Base-by-base conservation (phyloP, 2,888 invertebrate species). In the Tetramorium bicarinatum region DNA sequence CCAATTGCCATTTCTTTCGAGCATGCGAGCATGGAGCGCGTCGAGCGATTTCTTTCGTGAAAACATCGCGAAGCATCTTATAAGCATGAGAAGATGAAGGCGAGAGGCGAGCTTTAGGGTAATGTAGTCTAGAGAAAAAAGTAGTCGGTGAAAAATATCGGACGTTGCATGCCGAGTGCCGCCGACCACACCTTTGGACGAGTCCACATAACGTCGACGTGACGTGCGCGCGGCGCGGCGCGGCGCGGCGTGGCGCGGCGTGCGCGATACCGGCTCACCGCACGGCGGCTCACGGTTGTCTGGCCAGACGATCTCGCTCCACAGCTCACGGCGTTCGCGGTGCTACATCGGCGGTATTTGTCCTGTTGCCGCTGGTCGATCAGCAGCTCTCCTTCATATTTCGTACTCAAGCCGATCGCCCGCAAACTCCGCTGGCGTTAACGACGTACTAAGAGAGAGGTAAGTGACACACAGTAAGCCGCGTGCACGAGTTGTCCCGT, bases 311-410 rank as follows among this genome's bases (percentile, higher is more conserved):
- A 92, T 93, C 92, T 91, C 89, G 91, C 91, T 34, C 29, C 4
- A 34, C 29, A 4, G 29, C 4, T 94, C 92, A 91, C 92, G 92
- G 92, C 91, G 89, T 91, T 93, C 92, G 93, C 92, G 91, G 92
- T 93, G 87, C 86, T 88, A 18, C 49, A 41, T 34, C 89, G 89
- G 91, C 89, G 89, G 91, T 91, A 91, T 91, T 92, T 82, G 88
- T 85, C 87, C 88, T 84, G 87, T 90, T 87, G 89, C 90, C 87
- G 87, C 89, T 91, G 47, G 29, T 25, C 47, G 69, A 69, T 66
- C 44, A 44, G 15, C 25, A 66, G 1, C 9, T 25, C 41, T 41
- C 15, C 15, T 21, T 21, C 41, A 1, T 29, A 9, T 29, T 29
- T 2, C 29, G 29, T 29, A 29, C 2, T 2, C 29, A 2, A 29